Base-by-base conservation (phyloP, 2,113 vertebrate species). In the Monopterus albus region DNA sequence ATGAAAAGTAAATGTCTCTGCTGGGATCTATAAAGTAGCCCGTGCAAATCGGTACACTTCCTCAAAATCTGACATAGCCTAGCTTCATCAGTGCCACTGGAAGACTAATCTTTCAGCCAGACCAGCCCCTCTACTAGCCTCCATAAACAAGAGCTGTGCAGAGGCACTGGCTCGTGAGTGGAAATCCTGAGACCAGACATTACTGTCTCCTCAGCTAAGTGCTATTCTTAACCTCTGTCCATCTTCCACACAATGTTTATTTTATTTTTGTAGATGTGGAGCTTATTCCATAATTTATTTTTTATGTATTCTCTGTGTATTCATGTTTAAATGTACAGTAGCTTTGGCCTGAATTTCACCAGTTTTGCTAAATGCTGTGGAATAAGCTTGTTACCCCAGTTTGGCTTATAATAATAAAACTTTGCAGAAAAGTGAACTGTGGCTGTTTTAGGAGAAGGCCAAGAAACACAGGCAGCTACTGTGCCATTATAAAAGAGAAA, bases 1-100 rank as follows among this genome's bases (percentile, higher is more conserved):
- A 72, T 78, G 47, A 85, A 87, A 85, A 74, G 73, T 23, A 77
- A 83, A 86, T 61, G 75, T 58, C 72, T 33, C 79, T 51, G 17
- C 67, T 66, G 81, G 82, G 84, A 88, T 83, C 67, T 63, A 46
- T 85, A 81, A 88, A 86, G 81, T 43, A 80, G 29, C 39, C 81
- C 84, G 59, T 72, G 70, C 82, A 78, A 63, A 87, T 83, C 75
- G 8, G 56, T 49, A 39, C 75, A 87, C 78, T 86, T 89, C 82
- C 80, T 86, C 20, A 20, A 50, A 78, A 46, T 60, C 36, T 25
- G 70, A 67, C 73, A 58, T 42, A 14, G 59, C 38, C 28, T 46
- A 2, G 79, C 77, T 59, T 55, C 55, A 45, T 8, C 72, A 51
- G 75, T 68, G 63, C 62, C 28, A 36, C 33, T 4, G 42, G 83